Percentiles rank a stretch among this genome's conserved stretches.
Conservation (phyloP, 53 echinoderm and acorn worm species). For the Zoroaster sp. region DNA sequence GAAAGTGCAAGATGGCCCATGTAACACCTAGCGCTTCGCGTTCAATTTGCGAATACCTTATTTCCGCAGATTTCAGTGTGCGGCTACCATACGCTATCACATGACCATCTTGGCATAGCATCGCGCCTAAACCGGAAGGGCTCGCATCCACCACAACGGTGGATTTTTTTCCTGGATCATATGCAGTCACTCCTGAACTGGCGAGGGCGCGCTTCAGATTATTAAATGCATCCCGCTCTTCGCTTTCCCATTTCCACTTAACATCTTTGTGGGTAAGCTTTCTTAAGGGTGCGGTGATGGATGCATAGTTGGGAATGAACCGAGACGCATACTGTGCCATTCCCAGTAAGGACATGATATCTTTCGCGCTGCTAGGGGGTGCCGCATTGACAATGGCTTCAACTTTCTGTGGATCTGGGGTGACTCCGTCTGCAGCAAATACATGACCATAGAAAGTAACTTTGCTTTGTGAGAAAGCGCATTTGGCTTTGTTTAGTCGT, state of each 20-base stretch:
- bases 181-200: slow-evolving; percentile 25
- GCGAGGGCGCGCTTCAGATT: slow-evolving; percentile 29
- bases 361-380: neutral
- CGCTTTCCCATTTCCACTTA: slow-evolving; percentile 23
- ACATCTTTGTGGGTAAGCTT: neutral
- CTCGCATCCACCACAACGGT: slow-evolving; percentile 28
- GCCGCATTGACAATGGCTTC: slow-evolving; percentile 7
- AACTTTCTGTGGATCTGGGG: slow-evolving; percentile 54
- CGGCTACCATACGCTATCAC: too few relatives aligned
- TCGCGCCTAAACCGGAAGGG: slow-evolving; percentile 14
- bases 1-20: slow-evolving; percentile 59
- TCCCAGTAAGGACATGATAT: slow-evolving; percentile 10
- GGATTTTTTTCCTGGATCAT: slow-evolving; percentile 22
- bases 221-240: slow-evolving; percentile 3
- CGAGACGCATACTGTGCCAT: slow-evolving; percentile 29
- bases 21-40: slow-evolving; percentile 46
- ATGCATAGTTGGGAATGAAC: slow-evolving; percentile 43
- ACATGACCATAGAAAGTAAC: slow-evolving; percentile 50
- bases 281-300: slow-evolving; percentile 28
- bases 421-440: slow-evolving; percentile 53
- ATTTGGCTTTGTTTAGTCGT: slow-evolving; percentile 63
- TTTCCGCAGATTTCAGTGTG: too few relatives aligned
- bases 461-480: slow-evolving; percentile 12
- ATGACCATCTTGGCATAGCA: too few relatives aligned
- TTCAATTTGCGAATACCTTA: slow-evolving; percentile 73